phyloP scores from a whole-genome alignment of 2,888 invertebrate genomes.

The Polydrusus pterygomalis region DNA sequence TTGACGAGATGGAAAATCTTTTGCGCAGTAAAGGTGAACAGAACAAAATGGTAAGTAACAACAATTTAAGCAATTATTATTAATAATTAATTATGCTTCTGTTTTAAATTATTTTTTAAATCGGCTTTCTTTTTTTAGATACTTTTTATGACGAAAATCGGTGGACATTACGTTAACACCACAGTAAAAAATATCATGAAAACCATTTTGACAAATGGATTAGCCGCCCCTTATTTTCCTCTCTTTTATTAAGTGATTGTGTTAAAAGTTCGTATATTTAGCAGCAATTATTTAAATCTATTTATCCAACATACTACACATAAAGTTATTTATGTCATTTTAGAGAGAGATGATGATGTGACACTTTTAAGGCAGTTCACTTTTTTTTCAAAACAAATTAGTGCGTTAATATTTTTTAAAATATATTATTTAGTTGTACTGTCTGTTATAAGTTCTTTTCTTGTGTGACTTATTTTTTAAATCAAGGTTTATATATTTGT shows the following conservation, averaged over 20 bases:
- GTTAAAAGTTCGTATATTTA: neutral
- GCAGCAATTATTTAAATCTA: neutral
- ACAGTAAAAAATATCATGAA: neutral
- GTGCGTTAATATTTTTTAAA: too few species aligned
- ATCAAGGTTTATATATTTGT: too few species aligned
- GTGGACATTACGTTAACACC: neutral
- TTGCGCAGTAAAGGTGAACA: too few species aligned
- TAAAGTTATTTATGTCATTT: too few species aligned
- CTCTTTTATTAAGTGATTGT: constrained; percentile 1
- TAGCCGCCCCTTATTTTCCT: neutral
- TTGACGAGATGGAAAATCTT: neutral
- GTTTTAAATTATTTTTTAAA: too few species aligned
- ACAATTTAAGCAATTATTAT: neutral
- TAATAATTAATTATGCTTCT: too few species aligned
- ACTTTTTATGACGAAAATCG: neutral
- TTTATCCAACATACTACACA: neutral
- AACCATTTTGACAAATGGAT: neutral
- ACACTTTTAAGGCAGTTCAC: too few species aligned
- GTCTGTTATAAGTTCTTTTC: too few species aligned
- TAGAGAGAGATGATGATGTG: too few species aligned
- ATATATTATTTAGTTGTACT: too few species aligned
- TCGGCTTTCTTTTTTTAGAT: neutral
- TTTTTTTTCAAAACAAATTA: too few species aligned
- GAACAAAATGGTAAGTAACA: constrained; percentile 5
- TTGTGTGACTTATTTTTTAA: too few species aligned